Evolutionary conservation across 2,888 invertebrate species (phyloP).

Genomic region (Synanthedon vespiformis): DNA sequence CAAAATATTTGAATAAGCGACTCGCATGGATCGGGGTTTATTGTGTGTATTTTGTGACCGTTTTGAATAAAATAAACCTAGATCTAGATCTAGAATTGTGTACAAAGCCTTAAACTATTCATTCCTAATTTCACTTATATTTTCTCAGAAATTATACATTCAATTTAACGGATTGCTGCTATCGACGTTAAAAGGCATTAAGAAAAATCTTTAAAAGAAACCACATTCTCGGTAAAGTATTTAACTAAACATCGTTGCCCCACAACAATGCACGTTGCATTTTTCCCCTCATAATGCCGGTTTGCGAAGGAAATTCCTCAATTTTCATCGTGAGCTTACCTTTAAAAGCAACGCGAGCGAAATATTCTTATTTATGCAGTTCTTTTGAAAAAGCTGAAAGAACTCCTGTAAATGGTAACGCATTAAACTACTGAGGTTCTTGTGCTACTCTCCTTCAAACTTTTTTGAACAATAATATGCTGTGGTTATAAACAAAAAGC

Average conservation of each 20-base stretch:
- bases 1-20: too few species aligned
- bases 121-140: too few species aligned
- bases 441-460: not conserved
- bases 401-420: not conserved
- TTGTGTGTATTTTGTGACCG: too few species aligned
- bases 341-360: not conserved
- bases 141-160: too few species aligned
- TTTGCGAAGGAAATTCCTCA: not conserved
- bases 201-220: not conserved
- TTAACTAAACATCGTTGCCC: not conserved
- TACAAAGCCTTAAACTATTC: too few species aligned
- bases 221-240: not conserved
- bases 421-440: not conserved
- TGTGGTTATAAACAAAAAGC: too few species aligned
- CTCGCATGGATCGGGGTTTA: too few species aligned
- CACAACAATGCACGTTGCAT: not conserved
- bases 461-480: too few species aligned
- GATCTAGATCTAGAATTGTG: too few species aligned
- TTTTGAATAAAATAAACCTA: too few species aligned
- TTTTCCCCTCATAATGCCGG: not conserved
- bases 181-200: too few species aligned
- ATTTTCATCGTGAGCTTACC: not conserved
- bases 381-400: not conserved
- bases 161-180: too few species aligned
- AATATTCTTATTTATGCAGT: not conserved